phyloP scores from a whole-genome alignment of 2,797 vertebrate genomes.

The Characodon lateralis region DNA sequence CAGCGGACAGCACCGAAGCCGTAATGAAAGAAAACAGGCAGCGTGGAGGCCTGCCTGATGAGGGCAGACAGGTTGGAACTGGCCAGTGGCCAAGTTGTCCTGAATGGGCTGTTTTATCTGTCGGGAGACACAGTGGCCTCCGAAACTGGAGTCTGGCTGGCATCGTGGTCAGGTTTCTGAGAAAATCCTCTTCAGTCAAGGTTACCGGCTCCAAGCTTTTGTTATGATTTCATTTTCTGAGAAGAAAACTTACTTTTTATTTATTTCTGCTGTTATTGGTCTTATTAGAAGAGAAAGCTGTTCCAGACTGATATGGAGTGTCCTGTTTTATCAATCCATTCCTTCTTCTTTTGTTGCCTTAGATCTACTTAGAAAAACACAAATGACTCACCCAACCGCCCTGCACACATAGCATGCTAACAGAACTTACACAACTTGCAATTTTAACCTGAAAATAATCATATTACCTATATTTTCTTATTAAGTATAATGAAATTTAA shows the following conservation, averaged over 20 bases:
- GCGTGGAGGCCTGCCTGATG: conserved; percentile 41
- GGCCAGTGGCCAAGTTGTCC: conserved; percentile 18
- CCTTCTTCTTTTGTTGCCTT: background rate
- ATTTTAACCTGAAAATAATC: background rate
- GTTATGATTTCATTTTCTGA: background rate
- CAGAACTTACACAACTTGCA: background rate
- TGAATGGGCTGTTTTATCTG: conserved; percentile 51
- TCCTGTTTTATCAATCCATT: background rate
- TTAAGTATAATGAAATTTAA: background rate
- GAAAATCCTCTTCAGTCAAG: conserved; percentile 15
- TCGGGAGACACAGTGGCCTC: conserved; percentile 32
- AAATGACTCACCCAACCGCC: background rate
- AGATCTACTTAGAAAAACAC: background rate
- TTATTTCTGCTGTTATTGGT: background rate
- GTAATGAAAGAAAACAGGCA: conserved; percentile 53
- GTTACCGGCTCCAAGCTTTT: conserved; percentile 1
- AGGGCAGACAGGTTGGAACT: conserved; percentile 42
- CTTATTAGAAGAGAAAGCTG: background rate
- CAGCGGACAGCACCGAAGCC: conserved; percentile 12
- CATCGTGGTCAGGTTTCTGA: conserved; percentile 30
- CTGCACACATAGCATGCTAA: background rate
- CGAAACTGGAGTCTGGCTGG: conserved; percentile 12
- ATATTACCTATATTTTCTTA: background rate
- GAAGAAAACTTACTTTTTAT: background rate
- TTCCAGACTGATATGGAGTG: background rate